phyloP scores from a whole-genome alignment of 2,113 vertebrate genomes.

The Xiphias gladius region DNA sequence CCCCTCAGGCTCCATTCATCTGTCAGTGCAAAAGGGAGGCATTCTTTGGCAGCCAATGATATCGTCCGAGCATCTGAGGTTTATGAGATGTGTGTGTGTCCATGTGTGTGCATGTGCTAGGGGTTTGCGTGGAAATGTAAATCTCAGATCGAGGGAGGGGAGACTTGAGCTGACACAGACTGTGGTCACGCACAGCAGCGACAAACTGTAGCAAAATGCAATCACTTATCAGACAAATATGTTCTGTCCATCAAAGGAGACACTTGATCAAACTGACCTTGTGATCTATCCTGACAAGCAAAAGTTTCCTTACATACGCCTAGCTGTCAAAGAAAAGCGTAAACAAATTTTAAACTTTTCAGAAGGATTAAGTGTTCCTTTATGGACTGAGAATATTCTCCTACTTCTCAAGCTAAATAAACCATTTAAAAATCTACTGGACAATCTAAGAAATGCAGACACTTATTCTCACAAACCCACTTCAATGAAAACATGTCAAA shows the following conservation, averaged over 20 bases:
- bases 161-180: slow-evolving; percentile 15
- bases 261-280: neutral
- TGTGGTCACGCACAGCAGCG: neutral
- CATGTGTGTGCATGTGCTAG: neutral
- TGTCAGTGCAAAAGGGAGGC: slow-evolving; percentile 60
- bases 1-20: slow-evolving; percentile 72
- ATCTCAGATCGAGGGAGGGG: neutral
- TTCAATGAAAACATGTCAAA: neutral
- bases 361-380: neutral
- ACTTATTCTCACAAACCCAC: neutral
- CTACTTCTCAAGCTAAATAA: neutral
- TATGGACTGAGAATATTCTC: no score
- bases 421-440: neutral
- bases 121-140: slow-evolving; percentile 49
- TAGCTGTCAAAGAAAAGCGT: neutral
- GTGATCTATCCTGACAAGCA: neutral
- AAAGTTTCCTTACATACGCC: neutral
- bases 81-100: slow-evolving; percentile 32
- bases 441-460: neutral
- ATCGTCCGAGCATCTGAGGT: slow-evolving; percentile 55
- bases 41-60: slow-evolving; percentile 64
- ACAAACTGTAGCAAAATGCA: neutral
- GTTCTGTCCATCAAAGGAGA: slow-evolving; percentile 1
- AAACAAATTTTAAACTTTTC: slow-evolving; percentile 1
- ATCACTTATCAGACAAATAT: slow-evolving; percentile 6